These are phyloP conservation scores for Pemphigus obesinymphae DNA, from an alignment of 1,140 invertebrate genomes.

Conservation along the genomic window DNA sequence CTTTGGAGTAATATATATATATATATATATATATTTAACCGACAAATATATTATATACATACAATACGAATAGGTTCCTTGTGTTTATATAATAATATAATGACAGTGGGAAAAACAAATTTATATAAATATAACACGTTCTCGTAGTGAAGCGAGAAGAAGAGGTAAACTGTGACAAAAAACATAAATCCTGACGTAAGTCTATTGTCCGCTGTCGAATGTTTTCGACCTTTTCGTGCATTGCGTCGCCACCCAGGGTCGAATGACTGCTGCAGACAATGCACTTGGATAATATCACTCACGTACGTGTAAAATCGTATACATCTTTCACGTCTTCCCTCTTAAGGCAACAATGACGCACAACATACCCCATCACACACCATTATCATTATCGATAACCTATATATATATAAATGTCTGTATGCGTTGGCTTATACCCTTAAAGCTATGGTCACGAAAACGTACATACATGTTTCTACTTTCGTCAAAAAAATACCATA, in stretches of 20 bases:
- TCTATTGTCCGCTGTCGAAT: background rate
- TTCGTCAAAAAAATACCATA: too few species aligned
- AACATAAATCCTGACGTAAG: background rate
- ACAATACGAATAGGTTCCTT: too few species aligned
- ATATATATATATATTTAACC: too few species aligned
- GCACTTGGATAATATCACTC: background rate
- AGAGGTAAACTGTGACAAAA: background rate
- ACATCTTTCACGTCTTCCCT: background rate
- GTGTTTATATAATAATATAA: too few species aligned
- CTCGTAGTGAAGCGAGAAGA: background rate
- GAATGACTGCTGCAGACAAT: background rate
- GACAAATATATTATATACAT: too few species aligned
- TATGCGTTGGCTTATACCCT: background rate
- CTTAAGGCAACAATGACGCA: background rate
- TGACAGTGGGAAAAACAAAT: background rate
- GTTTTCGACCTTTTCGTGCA: conserved; percentile 5
- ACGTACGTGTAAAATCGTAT: background rate
- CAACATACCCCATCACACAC: background rate
- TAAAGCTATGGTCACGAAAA: background rate
- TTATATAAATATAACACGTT: too few species aligned
- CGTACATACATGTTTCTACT: too few species aligned
- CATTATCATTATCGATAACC: background rate
- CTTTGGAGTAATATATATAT: too few species aligned
- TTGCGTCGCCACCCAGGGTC: background rate
- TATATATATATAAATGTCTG: background rate